A percentile compares a stretch with the other conserved stretches of the same genome.
phyloP scores from a whole-genome alignment of 2,797 vertebrate species.

The Chiroxiphia lanceolata region DNA sequence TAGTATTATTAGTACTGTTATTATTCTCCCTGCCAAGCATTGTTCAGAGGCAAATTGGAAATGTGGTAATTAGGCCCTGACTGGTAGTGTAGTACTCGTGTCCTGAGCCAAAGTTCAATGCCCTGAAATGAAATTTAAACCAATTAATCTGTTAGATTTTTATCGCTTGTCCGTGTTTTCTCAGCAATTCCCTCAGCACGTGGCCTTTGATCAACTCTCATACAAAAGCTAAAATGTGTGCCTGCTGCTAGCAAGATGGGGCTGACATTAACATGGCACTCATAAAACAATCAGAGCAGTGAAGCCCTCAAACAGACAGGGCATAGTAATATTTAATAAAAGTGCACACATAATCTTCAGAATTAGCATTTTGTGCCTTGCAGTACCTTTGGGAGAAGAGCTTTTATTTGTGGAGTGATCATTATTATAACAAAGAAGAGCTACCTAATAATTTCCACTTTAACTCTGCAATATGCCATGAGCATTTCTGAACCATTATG shows the following conservation, averaged over 20 bases:
- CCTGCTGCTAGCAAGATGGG: slow-evolving; percentile 82
- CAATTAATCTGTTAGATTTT: slow-evolving; percentile 92
- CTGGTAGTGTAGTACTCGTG: slow-evolving; percentile 77
- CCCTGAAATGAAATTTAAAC: slow-evolving; percentile 89
- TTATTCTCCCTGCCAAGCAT: slow-evolving; percentile 61
- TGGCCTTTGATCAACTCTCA: slow-evolving; percentile 88
- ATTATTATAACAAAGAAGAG: slow-evolving; percentile 86
- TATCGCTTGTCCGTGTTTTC: slow-evolving; percentile 87
- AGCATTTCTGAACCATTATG: slow-evolving; percentile 86
- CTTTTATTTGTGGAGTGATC: slow-evolving; percentile 88
- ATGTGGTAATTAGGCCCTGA: slow-evolving; percentile 83
- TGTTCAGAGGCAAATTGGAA: slow-evolving; percentile 80
- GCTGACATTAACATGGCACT: slow-evolving; percentile 96
- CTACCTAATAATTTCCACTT: slow-evolving; percentile 86
- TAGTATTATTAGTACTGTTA: slow-evolving; percentile 43
- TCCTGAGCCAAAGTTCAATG: slow-evolving; percentile 86
- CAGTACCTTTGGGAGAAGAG: slow-evolving; percentile 89
- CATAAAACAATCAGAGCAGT: slow-evolving; percentile 85
- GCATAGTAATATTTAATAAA: slow-evolving; percentile 99
- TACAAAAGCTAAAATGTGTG: slow-evolving; percentile 85
- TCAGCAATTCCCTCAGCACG: slow-evolving; percentile 86
- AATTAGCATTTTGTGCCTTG: slow-evolving; percentile 95
- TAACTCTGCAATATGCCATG: slow-evolving; percentile 82
- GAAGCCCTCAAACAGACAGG: slow-evolving; percentile 84
- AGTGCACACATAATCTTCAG: slow-evolving; percentile 92